phyloP scores from a whole-genome alignment of 2,797 vertebrate genomes.

The Sternotherus odoratus region DNA sequence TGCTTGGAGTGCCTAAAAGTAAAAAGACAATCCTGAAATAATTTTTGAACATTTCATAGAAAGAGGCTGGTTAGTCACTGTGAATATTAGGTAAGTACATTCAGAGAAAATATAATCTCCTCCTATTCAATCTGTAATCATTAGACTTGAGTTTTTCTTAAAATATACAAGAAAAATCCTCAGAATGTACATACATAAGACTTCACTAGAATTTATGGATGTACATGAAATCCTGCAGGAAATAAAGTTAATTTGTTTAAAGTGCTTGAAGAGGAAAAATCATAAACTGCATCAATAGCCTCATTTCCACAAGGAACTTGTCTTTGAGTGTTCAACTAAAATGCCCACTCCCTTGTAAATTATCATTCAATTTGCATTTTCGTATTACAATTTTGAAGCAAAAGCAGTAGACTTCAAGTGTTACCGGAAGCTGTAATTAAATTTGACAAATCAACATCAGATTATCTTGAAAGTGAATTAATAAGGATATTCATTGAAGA shows the following conservation, averaged over 20 bases:
- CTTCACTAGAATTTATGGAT: slow-evolving; percentile 74
- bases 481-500: slow-evolving; percentile 91
- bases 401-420: slow-evolving; percentile 97
- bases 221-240: slow-evolving; percentile 84
- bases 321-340: slow-evolving; percentile 96
- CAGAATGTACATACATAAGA: slow-evolving; percentile 50
- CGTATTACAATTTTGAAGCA: slow-evolving; percentile 98
- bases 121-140: slow-evolving; percentile 15
- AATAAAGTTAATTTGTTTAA: slow-evolving; percentile 91
- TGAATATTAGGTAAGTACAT: slow-evolving; percentile 44
- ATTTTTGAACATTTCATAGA: slow-evolving; percentile 61
- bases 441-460: slow-evolving; percentile 99
- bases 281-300: slow-evolving; percentile 88
- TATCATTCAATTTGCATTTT: slow-evolving; percentile 97
- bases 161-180: slow-evolving; percentile 40
- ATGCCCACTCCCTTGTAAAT: slow-evolving; percentile 97
- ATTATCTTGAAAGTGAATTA: slow-evolving; percentile 98
- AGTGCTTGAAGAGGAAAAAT: slow-evolving; percentile 87
- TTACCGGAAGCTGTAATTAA: slow-evolving; percentile 99
- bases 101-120: slow-evolving; percentile 7
- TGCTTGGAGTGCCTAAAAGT: slow-evolving; percentile 94
- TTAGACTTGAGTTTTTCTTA: slow-evolving; percentile 41
- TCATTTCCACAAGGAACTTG: slow-evolving; percentile 90
- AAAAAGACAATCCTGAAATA: slow-evolving; percentile 49
- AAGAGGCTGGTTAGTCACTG: slow-evolving; percentile 53